A percentile compares a stretch with the other conserved stretches of the same genome.
Conservation (phyloP, 2,113 vertebrate genomes). For the Brachirus orientalis region DNA sequence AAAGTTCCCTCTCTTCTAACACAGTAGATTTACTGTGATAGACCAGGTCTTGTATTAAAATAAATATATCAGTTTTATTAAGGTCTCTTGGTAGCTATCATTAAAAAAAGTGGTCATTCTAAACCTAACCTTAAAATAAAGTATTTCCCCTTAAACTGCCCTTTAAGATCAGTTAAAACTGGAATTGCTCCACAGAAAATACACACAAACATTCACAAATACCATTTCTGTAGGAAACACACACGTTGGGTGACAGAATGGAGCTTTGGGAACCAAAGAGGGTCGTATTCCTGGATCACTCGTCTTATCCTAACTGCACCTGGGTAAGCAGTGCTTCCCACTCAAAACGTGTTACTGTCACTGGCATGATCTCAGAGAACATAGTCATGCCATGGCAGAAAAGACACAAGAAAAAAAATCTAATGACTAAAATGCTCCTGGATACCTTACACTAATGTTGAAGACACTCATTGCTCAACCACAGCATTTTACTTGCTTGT, state of each 20-base stretch:
- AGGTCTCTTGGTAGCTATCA: neutral
- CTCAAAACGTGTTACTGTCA: neutral
- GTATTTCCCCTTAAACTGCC: too few species aligned
- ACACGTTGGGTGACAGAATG: neutral
- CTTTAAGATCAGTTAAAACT: too few species aligned
- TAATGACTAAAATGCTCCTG: too few species aligned
- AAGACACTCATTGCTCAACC: too few species aligned
- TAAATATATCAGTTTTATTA: neutral
- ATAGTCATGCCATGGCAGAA: too few species aligned
- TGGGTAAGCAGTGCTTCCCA: neutral
- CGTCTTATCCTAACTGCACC: neutral
- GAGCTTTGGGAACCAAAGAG: constrained; percentile 22
- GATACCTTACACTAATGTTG: too few species aligned
- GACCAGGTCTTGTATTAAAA: too few species aligned
- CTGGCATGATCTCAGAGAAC: constrained; percentile 10
- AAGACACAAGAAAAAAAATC: too few species aligned
- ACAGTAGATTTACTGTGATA: too few species aligned
- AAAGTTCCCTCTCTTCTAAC: neutral
- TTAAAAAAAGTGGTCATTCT: neutral
- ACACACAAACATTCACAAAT: neutral
- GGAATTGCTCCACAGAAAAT: too few species aligned
- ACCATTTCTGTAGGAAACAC: neutral
- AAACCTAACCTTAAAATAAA: neutral
- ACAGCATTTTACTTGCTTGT: too few species aligned
- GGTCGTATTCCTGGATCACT: constrained; percentile 17